These are phyloP conservation scores for Bombus difficillimus DNA, from an alignment of 1,140 invertebrate species.

Conservation along the genomic window DNA sequence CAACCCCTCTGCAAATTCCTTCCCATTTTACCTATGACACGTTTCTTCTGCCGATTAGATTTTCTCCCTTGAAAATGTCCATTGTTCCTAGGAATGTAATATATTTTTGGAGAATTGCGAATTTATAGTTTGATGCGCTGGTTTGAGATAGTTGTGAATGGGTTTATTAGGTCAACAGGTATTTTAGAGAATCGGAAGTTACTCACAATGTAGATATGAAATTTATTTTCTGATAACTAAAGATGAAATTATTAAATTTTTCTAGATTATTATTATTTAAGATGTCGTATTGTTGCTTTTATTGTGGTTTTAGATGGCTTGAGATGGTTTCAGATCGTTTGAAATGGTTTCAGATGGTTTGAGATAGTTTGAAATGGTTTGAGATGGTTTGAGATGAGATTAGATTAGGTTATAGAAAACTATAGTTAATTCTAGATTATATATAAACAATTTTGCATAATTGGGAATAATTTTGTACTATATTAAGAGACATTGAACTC, in stretches of 20 bases:
- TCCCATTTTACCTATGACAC: conserved; percentile 12
- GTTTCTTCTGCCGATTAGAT: neutral
- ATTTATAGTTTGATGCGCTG: neutral
- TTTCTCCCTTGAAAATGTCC: neutral
- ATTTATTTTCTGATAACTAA: neutral
- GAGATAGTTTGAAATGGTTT: accelerated
- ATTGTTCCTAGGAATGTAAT: neutral
- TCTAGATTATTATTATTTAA: no score
- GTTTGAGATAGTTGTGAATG: neutral
- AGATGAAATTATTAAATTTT: neutral
- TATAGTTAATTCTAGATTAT: no score
- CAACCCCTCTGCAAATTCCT: conserved; percentile 52
- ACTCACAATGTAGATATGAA: neutral
- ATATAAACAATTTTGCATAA: neutral
- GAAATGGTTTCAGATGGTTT: neutral
- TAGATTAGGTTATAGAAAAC: neutral
- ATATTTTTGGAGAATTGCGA: neutral
- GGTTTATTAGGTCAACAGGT: neutral
- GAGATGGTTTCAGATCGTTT: neutral
- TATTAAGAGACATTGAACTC: neutral
- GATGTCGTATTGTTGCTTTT: no score
- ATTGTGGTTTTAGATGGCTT: neutral
- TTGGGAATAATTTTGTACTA: neutral
- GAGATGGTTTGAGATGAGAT: neutral
- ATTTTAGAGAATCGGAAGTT: no score